Evolutionary conservation across 2,888 invertebrate genomes (phyloP), one percentile per base, ranked within the genome.

Genomic region (Pilophorus perplexus): DNA sequence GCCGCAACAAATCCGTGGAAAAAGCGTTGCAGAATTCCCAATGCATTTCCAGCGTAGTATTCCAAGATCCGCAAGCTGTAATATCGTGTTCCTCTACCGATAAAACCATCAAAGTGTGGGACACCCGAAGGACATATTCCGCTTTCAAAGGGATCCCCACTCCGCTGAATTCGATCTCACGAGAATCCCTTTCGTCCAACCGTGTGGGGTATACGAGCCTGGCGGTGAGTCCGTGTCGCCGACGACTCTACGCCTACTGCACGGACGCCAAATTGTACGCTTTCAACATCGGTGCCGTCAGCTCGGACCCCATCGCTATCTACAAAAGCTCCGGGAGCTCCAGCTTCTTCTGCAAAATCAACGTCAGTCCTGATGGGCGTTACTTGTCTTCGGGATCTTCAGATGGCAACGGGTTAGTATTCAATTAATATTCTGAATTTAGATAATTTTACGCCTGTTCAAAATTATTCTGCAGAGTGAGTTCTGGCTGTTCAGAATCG

Each of bases 321-420:
- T 79, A 74, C 74, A 76, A 75, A 67, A 94, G 94, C 0, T 87
- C 92, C 76, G 83, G 86, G 72, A 89, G 87, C 76, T 82, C 84
- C 64, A 87, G 90, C 33, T 62, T 46, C 18, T 62, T 62, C 28
- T 44, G 62, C n/a, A 62, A 62, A 46, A 27, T 46, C 0, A 93
- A 40, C 20, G 79, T 94, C 27, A 91, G 90, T 75, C 85, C 87
- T 0, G 91, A 93, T 77, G 87, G 89, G 3, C 79, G 81, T 69
- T 94, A 90, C 77, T 79, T 95, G 23, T 80, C 91, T 0, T 91
- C 91, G 76, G 94, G 94, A n/a, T 93, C 93, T 72, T 89, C 89
- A 73, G 91, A 93, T 77, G 86, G 88, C 72, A 81, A 84, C 72
- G 93, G 92, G 0, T n/a, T n/a, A n/a, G n/a, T n/a, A n/a, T n/a